Base-by-base conservation (phyloP, 2,797 vertebrate genomes). In the Psittacula echo region DNA sequence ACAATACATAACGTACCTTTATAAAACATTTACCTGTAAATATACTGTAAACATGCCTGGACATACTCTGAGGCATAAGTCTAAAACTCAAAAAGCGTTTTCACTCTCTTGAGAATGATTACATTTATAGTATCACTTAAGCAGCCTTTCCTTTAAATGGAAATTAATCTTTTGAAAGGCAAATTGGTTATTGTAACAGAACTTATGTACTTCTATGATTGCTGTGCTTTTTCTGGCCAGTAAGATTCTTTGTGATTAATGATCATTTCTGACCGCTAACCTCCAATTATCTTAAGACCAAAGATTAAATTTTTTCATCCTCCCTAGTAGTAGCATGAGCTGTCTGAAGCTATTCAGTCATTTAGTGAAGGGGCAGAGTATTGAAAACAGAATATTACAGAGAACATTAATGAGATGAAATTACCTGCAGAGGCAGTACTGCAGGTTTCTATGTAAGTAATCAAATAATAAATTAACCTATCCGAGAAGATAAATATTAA, bases 121-220 rank as follows among this genome's bases (percentile, higher is more conserved):
- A 47, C 53, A 67, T 70, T 82, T 84, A 21, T 15, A 62, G 7
- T 34, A 54, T 48, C n/a, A 56, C 41, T 89, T 85, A 58, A 68
- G 47, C 22, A 87, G 61, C 45, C 34, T 87, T 88, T 85, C 42
- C 34, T 93, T 94, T 82, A 80, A 71, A 71, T 37, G 20, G 30
- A 85, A 82, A 93, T 91, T 54, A 67, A 62, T 82, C 14, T 88
- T 93, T 87, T 74, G 64, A 94, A 96, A 71, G 45, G 27, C 24
- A 90, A 87, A 94, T 51, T 79, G 7, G 24, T 82, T 62, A 76
- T 3, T 77, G 42, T 62, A 85, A 78, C 12, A 75, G 66, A 93
- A 75, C 22, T 58, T 23, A 18, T 9, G 7, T 64, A 61, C 34
- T 72, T 77, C 37, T 1, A 2, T 30, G 48, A 80, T 8, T 90